Evolutionary conservation across 1,140 invertebrate genomes (phyloP), one percentile per base, ranked within the genome.

Genomic region (Anastrepha ludens): DNA sequence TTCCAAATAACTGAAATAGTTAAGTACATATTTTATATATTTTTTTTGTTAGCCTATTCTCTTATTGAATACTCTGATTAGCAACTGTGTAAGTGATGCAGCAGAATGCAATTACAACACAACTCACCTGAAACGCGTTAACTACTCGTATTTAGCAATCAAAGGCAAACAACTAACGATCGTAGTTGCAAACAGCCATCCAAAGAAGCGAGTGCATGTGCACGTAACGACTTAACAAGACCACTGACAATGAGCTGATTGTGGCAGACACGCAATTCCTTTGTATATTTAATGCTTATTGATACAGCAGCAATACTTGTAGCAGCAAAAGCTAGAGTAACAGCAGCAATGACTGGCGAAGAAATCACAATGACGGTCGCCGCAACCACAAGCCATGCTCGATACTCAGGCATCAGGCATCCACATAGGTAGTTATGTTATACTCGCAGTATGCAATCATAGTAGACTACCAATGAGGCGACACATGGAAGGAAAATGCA

Each of bases 221-320:
- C 74, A 81, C 47, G 74, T 81, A 81, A 81, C 74, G 74, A 81
- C 74, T 81, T 81, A 81, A 81, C 74, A 81, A 81, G 74, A 55
- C 47, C 17, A 81, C 74, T 81, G 74, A 55, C 74, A 81, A 81
- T 55, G 74, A 81, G 74, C 47, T 81, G 74, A 81, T 81, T 81
- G 74, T 81, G 74, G 47, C 55, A 81, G 74, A 81, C 74, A 81
- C 74, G 74, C 74, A 55, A 81, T 81, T 20, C 50, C 74, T 81
- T 81, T 81, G 47, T 81, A 81, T 81, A 55, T 29, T 81, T 81
- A 81, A 81, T 55, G 47, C 74, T 81, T 55, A 81, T 81, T 81
- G 47, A 81, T 81, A 41, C 74, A 81, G 74, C 47, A 81, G 74
- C 74, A 81, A 20, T 15, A 74, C 20, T 41, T 29, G 47, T 17